phyloP scores from a whole-genome alignment of 2,797 vertebrate genomes.

The Lepidocolaptes lacrymiger region DNA sequence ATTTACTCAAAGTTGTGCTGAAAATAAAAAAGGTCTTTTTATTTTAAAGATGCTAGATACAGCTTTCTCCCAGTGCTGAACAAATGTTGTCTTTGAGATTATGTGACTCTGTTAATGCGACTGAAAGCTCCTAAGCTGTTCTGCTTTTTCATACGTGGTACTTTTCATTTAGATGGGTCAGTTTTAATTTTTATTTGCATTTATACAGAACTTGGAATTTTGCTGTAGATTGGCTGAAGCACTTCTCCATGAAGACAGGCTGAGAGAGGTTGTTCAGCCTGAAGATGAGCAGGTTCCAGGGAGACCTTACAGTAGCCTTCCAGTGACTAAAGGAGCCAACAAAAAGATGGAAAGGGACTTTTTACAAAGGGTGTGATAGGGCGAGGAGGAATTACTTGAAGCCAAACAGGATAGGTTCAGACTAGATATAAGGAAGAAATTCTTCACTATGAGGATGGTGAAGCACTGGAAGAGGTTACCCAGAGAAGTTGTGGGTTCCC shows the following conservation, averaged over 20 bases:
- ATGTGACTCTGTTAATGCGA: not conserved
- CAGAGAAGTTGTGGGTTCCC: not conserved
- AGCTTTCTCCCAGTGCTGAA: not conserved
- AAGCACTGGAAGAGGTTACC: not conserved
- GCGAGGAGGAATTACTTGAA: not conserved
- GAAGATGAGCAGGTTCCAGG: not conserved
- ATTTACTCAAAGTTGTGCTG: not conserved
- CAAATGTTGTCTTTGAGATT: not conserved
- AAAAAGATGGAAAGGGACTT: not conserved
- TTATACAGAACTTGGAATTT: not conserved
- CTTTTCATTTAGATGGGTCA: not conserved
- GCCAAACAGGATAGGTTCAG: not conserved
- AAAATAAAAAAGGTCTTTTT: constrained; percentile 38
- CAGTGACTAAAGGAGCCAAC: not conserved
- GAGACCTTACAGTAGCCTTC: not conserved
- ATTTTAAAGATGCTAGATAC: constrained; percentile 19
- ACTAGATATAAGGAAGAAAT: not conserved
- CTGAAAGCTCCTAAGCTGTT: not conserved
- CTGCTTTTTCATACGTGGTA: not conserved
- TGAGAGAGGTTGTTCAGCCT: not conserved
- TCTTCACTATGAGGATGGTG: not conserved
- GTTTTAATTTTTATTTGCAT: not conserved
- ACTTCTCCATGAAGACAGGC: not conserved
- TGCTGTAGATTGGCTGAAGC: not conserved
- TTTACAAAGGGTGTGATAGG: not conserved